Conservation (phyloP, 2,113 vertebrate genomes). For the Alethe diademata region DNA sequence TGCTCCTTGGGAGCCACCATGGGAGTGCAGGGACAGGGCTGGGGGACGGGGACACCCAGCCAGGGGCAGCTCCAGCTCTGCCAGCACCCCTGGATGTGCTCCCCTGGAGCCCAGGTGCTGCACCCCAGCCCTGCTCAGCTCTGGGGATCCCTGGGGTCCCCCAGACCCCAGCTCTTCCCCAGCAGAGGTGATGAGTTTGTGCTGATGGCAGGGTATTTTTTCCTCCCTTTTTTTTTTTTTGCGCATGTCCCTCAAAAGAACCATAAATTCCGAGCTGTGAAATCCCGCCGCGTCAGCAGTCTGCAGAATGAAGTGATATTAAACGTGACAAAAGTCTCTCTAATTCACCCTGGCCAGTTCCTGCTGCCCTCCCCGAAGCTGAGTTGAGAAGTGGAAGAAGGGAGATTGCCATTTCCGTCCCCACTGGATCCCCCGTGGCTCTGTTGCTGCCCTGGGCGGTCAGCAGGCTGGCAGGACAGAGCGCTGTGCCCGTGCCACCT, state of each 20-base stretch:
- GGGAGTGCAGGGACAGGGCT: background rate
- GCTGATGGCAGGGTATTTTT: slow-evolving; percentile 81
- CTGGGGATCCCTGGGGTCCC: background rate
- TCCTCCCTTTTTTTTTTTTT: slow-evolving; percentile 70
- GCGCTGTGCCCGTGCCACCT: fast-evolving
- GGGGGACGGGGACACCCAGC: fast-evolving
- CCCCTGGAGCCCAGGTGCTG: background rate
- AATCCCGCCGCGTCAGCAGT: slow-evolving; percentile 86
- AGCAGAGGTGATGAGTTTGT: slow-evolving; percentile 47
- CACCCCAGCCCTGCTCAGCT: fast-evolving
- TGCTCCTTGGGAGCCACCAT: background rate
- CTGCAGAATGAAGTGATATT: slow-evolving; percentile 86
- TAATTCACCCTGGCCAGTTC: slow-evolving; percentile 77
- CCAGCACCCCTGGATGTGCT: fast-evolving
- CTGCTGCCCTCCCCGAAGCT: slow-evolving; percentile 7
- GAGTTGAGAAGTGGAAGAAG: slow-evolving; percentile 51
- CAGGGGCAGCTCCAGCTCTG: fast-evolving
- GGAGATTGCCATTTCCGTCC: background rate
- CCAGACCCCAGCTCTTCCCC: background rate
- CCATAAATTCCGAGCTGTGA: slow-evolving; percentile 82
- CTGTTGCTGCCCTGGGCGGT: background rate
- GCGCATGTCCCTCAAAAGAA: slow-evolving; percentile 82
- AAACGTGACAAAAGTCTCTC: slow-evolving; percentile 84
- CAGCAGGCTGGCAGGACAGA: background rate
- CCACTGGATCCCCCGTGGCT: background rate